phyloP scores from a whole-genome alignment of 2,797 vertebrate species.

The Hyperoplus immaculatus region DNA sequence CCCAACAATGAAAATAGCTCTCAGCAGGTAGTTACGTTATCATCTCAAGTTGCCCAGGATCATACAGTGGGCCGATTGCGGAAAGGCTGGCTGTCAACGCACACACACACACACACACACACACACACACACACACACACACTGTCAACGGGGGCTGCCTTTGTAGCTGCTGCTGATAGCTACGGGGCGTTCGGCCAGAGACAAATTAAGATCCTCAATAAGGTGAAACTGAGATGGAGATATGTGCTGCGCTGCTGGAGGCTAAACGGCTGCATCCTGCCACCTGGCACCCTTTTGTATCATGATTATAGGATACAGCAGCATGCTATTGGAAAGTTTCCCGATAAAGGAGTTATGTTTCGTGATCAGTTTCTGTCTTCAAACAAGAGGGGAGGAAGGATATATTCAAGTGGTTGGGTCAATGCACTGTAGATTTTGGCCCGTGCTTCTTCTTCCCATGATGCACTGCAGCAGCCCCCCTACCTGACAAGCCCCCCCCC shows the following conservation, averaged over 20 bases:
- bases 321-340: slow-evolving; percentile 26
- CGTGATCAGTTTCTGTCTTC: slow-evolving; percentile 32
- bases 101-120: too few species aligned
- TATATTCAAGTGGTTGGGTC: slow-evolving; percentile 39
- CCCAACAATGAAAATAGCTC: slow-evolving; percentile 39
- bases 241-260: slow-evolving; percentile 22
- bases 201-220: slow-evolving; percentile 70
- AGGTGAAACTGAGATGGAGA: slow-evolving; percentile 49
- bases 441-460: slow-evolving; percentile 16
- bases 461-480: slow-evolving; percentile 30
- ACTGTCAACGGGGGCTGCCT: neutral
- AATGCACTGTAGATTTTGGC: slow-evolving; percentile 47
- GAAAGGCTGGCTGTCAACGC: slow-evolving; percentile 61
- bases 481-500: slow-evolving; percentile 53
- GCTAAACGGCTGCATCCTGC: slow-evolving; percentile 5
- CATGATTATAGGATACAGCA: slow-evolving; percentile 20
- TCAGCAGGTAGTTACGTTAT: slow-evolving; percentile 61
- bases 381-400: slow-evolving; percentile 32
- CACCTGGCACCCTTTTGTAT: neutral
- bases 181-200: slow-evolving; percentile 64
- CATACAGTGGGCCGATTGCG: slow-evolving; percentile 58
- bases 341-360: slow-evolving; percentile 29
- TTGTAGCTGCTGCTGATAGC: slow-evolving; percentile 40
- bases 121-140: too few species aligned
- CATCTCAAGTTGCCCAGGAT: slow-evolving; percentile 58